Base-by-base conservation (phyloP, 2,888 invertebrate genomes). In the Cepaea hortensis region DNA sequence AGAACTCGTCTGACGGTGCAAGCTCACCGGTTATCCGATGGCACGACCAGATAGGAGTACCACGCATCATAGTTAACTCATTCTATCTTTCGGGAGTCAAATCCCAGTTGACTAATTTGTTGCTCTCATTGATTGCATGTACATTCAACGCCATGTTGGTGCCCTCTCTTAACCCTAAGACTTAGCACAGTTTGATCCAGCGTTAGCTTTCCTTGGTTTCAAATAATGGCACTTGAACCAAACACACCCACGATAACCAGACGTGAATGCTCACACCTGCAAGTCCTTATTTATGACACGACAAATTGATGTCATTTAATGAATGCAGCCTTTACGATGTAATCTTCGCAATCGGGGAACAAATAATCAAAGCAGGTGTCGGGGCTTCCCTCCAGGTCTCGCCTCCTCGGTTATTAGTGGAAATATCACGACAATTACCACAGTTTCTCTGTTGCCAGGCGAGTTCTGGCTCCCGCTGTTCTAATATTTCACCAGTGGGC, bases 381-480 rank as follows among this genome's bases (percentile, higher is more conserved):
- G 76, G 72, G 20, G 81, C 72, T 72, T 81, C 35, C 81, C 72
- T 55, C n/a, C 55, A 35, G 46, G 55, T 84, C 81, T 81, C 85
- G 79, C 50, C 76, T 46, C 48, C 77, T 46, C 84, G 6, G 84
- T 75, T n/a, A 84, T 79, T 84, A 84, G 23, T 68, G 68, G 84
- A 84, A 84, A 84, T 68, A 84, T 77, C 84, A 84, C 20, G 23
- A 76, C 68, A 76, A 84, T 84, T 84, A 84, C 77, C 75, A 23
- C 55, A 77, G 84, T 61, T 76, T 23, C 75, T 46, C 55, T 23
- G 20, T 62, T 62, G 35, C 48, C 84, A 75, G 62, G 18, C 75
- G 15, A 61, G 62, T 23, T 70, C 55, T 81, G 81, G 81, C 81
- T 23, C 81, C 81, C 81, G 81, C 81, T 50, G 81, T n/a, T 81